phyloP scores from a whole-genome alignment of 2,113 vertebrate genomes.

The Cisticola juncidis region DNA sequence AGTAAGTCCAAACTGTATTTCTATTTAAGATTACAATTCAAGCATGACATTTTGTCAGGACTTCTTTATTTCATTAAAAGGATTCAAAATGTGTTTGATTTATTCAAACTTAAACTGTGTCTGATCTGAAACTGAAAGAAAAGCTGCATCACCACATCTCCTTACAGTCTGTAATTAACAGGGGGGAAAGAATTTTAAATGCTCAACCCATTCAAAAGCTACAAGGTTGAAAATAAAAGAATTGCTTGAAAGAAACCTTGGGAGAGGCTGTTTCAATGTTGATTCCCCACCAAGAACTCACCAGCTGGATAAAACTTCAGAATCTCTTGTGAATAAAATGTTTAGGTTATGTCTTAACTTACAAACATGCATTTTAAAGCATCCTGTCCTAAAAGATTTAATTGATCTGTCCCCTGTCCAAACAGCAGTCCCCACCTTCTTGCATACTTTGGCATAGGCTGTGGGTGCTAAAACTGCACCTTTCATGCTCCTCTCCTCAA shows the following conservation, averaged over 20 bases:
- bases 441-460: conserved; percentile 18
- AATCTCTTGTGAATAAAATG: conserved; percentile 13
- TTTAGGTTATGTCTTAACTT: conserved; percentile 64
- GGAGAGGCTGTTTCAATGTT: not conserved
- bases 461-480: conserved; percentile 18
- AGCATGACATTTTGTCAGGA: not conserved
- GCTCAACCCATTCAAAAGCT: conserved; percentile 2
- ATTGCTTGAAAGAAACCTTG: not conserved
- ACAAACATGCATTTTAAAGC: conserved; percentile 57
- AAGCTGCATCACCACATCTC: not conserved
- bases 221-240: not conserved
- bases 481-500: conserved; percentile 56
- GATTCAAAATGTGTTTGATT: not conserved
- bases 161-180: not conserved
- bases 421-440: not conserved
- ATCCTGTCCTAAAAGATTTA: conserved; percentile 53
- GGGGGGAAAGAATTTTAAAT: not conserved
- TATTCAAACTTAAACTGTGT: not conserved
- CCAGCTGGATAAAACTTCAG: conserved; percentile 20
- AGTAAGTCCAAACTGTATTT: not conserved
- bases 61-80: not conserved
- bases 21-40: not conserved
- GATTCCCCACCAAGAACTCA: not conserved
- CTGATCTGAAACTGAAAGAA: conserved; percentile 5
- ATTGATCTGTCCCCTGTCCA: conserved; percentile 50